These are phyloP conservation scores for Plectropomus leopardus DNA, from an alignment of 2,113 vertebrate species.

Conservation along the genomic window DNA sequence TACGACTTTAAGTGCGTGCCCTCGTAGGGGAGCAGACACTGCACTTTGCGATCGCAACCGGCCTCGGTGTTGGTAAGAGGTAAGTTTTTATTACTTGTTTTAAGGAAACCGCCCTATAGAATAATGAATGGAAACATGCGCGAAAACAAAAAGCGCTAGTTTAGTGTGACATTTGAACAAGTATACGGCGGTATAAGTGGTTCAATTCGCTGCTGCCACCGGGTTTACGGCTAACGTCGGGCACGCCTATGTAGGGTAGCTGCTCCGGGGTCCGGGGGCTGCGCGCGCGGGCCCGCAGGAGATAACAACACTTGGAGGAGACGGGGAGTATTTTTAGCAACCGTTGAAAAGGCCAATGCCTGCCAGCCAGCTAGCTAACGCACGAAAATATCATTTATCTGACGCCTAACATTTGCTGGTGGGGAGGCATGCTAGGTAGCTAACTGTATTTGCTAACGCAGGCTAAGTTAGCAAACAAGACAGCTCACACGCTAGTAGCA, in stretches of 20 bases:
- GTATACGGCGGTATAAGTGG: not conserved
- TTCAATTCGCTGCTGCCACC: slow-evolving; percentile 30
- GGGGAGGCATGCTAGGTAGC: not conserved
- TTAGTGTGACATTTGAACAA: not conserved
- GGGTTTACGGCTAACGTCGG: slow-evolving; percentile 52
- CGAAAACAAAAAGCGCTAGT: slow-evolving; percentile 6
- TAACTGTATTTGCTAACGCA: not conserved
- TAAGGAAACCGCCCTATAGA: not conserved
- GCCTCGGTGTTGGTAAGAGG: slow-evolving; percentile 80
- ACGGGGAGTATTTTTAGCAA: slow-evolving; percentile 83
- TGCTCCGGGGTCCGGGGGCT: slow-evolving; percentile 34
- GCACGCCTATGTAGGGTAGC: slow-evolving; percentile 81
- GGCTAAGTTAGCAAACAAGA: slow-evolving; percentile 57
- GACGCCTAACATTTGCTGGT: not conserved
- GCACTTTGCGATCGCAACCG: slow-evolving; percentile 77
- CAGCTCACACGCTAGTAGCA: slow-evolving; percentile 56
- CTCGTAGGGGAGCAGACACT: slow-evolving; percentile 61
- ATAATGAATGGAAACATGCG: slow-evolving; percentile 59
- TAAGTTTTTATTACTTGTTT: slow-evolving; percentile 74
- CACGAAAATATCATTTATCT: slow-evolving; percentile 3
- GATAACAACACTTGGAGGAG: slow-evolving; percentile 37
- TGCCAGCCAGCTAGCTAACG: slow-evolving; percentile 1
- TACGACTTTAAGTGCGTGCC: slow-evolving; percentile 68
- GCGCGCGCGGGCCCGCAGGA: slow-evolving; percentile 69
- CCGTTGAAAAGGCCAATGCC: slow-evolving; percentile 35